Base-by-base conservation (phyloP, 2,888 invertebrate genomes). In the Parthenolecanium corni region DNA sequence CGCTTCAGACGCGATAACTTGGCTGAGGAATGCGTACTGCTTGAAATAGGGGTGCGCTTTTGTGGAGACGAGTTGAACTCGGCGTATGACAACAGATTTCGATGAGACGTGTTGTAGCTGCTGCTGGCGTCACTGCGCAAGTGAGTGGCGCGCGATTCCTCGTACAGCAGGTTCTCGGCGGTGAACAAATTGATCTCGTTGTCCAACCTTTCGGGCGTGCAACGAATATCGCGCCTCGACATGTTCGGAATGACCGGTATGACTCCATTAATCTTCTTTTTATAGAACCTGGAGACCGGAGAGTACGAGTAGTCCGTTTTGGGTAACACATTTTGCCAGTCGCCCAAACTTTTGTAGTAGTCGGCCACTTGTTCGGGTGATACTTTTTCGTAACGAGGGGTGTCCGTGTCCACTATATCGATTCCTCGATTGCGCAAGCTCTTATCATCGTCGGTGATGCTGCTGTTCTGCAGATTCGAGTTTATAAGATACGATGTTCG, bases 291-390 rank as follows among this genome's bases (percentile, higher is more conserved):
- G n/a, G 89, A 90, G 68, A 84, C 76, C 66, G 80, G 81, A 1
- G 90, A 89, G 74, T 92, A 92, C 9, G 90, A 90, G 76, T 89
- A 91, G 75, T 91, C 91, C 65, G 91, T 92, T 76, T 92, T 92
- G 4, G 89, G 90, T 72, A 85, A 88, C 74, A 83, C 84, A 74
- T 91, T 91, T 31, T 65, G 65, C 65, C 66, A 68, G 54, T 66
- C 66, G 42, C 67, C 68, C 53, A 67, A 58, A 25, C 61, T 56
- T 38, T 64, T 65, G 56, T 68, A 68, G 53, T 64, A 68, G 18
- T 64, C 40, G 42, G 63, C 64, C n/a, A 67, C 64, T 52, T 67
- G 66, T 52, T 62, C 49, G 11, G 65, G 64, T 4, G 53, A 44
- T 23, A 61, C 51, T 11, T 61, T 51, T 47, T 31, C 36, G 38